Evolutionary conservation across 1,140 invertebrate genomes (phyloP).

Genomic region (Drosophila navojoa): DNA sequence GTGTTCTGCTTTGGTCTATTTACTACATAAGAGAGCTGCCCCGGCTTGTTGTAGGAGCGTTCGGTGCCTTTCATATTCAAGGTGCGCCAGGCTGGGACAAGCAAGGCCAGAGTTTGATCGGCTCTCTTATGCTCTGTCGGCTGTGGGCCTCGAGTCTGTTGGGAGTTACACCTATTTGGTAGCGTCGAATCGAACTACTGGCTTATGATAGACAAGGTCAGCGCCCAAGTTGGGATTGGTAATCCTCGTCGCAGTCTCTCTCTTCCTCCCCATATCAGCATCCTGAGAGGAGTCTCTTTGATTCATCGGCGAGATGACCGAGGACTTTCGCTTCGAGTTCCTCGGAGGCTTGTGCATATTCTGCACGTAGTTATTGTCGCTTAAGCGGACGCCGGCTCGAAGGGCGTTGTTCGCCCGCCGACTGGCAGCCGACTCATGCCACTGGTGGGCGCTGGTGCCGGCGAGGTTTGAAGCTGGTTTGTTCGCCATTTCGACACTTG

Average conservation of each 20-base stretch:
- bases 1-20: background rate
- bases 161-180: too few relatives aligned
- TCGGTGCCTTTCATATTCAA: background rate
- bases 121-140: background rate
- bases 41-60: background rate
- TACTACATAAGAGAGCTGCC: background rate
- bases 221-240: background rate
- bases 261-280: too few relatives aligned
- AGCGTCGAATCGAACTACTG: too few relatives aligned
- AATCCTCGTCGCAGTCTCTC: too few relatives aligned
- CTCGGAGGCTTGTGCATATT: background rate
- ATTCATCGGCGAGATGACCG: too few relatives aligned
- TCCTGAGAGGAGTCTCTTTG: too few relatives aligned
- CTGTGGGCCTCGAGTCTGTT: constrained; percentile 1
- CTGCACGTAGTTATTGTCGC: background rate
- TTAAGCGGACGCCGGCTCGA: background rate
- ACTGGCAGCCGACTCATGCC: constrained; percentile 14
- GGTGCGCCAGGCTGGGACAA: background rate
- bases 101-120: background rate
- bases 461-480: background rate
- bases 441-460: background rate
- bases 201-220: too few relatives aligned
- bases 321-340: background rate
- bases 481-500: too few relatives aligned
- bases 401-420: constrained; percentile 2